Percentiles rank a stretch among this genome's conserved stretches.
Conservation (phyloP, 2,797 vertebrate genomes). For the Tadarida brasiliensis region DNA sequence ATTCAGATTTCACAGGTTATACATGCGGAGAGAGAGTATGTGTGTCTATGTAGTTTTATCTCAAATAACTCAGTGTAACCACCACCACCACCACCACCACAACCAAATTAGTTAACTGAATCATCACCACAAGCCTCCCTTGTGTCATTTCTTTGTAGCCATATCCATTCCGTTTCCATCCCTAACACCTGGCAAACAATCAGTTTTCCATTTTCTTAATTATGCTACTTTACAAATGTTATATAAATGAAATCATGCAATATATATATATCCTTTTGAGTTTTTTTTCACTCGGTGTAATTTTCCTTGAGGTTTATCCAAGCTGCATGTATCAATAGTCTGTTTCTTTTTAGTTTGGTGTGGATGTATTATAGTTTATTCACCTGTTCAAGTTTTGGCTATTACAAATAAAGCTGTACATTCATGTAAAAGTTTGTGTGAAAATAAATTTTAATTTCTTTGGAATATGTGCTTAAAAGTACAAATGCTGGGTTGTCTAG, state of each 20-base stretch:
- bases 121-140: neutral
- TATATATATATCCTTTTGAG: neutral
- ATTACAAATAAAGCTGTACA: slow-evolving; percentile 9
- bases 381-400: neutral
- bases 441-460: slow-evolving; percentile 49
- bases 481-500: neutral
- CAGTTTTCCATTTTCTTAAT: neutral
- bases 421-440: neutral
- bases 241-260: neutral
- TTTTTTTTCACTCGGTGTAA: neutral
- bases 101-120: neutral
- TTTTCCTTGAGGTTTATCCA: neutral
- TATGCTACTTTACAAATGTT: neutral
- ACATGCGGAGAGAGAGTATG: neutral
- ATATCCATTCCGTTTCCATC: no score
- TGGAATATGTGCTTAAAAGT: neutral
- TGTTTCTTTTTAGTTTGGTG: neutral
- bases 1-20: neutral
- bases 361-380: slow-evolving; percentile 12
- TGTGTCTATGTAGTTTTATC: neutral
- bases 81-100: neutral
- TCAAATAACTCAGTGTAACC: neutral
- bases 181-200: neutral
- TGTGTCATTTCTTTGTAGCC: neutral
- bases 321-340: neutral